Evolutionary conservation across 2,888 invertebrate species (phyloP), one percentile per base, ranked within the genome.

Genomic region (Elysia crispata): DNA sequence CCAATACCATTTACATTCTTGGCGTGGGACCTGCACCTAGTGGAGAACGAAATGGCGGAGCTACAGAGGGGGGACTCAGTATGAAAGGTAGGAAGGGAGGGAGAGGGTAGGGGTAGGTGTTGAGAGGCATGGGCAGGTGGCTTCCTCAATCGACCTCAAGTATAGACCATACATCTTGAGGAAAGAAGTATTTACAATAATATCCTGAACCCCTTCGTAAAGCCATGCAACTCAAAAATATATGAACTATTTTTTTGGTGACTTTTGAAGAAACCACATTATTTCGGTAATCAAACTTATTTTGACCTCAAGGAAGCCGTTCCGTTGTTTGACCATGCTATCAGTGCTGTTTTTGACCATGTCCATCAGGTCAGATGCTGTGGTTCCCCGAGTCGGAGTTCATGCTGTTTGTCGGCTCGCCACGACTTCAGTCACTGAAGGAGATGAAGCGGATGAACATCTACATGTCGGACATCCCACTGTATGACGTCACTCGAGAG

Each of bases 401-500:
- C 81, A 87, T 90, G 85, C 86, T 91, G 25, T 91, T 90, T 83
- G 87, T 91, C 50, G 88, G 90, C 25, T 91, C 91, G 0, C 91
- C 91, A 3, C 84, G 91, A 20, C 82, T 91, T 41, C 85, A 87
- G 69, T 89, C 88, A 73, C 84, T 91, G 6, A 86, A 85, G 25
- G 91, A 91, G 66, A 83, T 91, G 77, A 85, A 85, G 83, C 88
- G 89, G 67, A 87, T 87, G 84, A 88, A 89, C 66, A 83, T 91
- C 5, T 90, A 85, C 81, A 83, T 91, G 20, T 89, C 90, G 1
- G 91, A 91, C 79, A 90, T 91, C 28, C 91, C 91, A 1, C 82
- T 91, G 0, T 90, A 90, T 85, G 91, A 91, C 86, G 90, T 90
- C 86, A 91, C 91, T 0, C 70, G 91, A 28, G 91, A 91, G 81